A percentile compares a stretch with the other conserved stretches of the same genome.
Evolutionary conservation across 2,888 invertebrate species (phyloP).

Genomic region (Dynastes tityus): DNA sequence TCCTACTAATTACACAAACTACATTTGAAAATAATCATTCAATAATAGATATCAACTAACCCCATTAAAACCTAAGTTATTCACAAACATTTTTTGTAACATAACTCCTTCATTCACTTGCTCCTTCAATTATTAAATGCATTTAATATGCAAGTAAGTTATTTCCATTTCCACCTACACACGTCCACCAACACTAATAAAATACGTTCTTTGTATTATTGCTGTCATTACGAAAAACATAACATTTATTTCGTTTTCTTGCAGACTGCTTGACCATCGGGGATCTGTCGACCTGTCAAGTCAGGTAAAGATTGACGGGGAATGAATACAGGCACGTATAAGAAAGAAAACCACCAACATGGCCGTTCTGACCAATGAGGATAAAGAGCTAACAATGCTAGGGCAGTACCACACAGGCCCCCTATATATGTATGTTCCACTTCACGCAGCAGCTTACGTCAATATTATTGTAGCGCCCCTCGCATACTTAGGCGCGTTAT

Average conservation of each 20-base stretch:
- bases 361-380: conserved; percentile 66
- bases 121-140: neutral
- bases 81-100: too few species aligned
- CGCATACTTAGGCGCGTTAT: conserved; percentile 51
- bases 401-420: conserved; percentile 60
- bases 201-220: neutral
- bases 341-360: conserved; percentile 60
- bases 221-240: neutral
- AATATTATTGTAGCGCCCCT: conserved; percentile 67
- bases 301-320: conserved; percentile 42
- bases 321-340: conserved; percentile 33
- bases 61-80: too few species aligned
- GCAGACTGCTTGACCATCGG: conserved; percentile 24
- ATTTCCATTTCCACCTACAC: neutral
- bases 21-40: too few species aligned
- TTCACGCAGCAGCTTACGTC: conserved; percentile 66
- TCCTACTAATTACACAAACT: too few species aligned
- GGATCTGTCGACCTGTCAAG: conserved; percentile 35
- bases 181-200: conserved; percentile 14
- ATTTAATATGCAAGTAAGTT: neutral
- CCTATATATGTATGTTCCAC: conserved; percentile 63
- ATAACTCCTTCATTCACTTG: too few species aligned
- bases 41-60: too few species aligned
- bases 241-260: conserved; percentile 13
- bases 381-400: conserved; percentile 58